Evolutionary conservation across 2,797 vertebrate species (phyloP), one percentile per base, ranked within the genome.

Genomic region (Lepilemur ruficaudatus): DNA sequence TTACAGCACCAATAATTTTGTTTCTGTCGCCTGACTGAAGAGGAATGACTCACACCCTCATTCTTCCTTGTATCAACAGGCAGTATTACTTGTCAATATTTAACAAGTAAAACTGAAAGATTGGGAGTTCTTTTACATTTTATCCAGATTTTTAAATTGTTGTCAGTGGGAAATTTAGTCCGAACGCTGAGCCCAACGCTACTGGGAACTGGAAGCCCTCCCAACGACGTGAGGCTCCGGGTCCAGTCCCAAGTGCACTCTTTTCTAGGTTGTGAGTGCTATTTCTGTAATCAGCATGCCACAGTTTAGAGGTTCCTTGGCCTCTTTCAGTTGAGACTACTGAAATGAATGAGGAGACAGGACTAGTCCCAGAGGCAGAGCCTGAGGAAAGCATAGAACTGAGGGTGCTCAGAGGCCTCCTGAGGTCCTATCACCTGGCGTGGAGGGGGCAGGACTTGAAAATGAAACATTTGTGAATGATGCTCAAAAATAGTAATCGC

Each of bases 381-480:
- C 14, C 30, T n/a, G 2, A 28, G 3, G 50, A 57, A 22, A 5
- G 17, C 9, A 8, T 35, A 6, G 61, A 59, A 38, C 0, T 12
- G 2, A 48, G 41, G 43, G 7, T 0, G 0, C 25, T 35, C 14
- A 23, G 38, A 38, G 35, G 10, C 7, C 13, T 6, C 43, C 4
- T n/a, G 32, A 48, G 57, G 75, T 18, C 12, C 15, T 12, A n/a
- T 23, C 14, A 17, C 15, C 7, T 9, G n/a, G n/a, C 5, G 46
- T 43, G 69, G 35, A 1, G 3, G 3, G 38, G 9, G 38, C 1
- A 3, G 38, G 28, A 48, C 55, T 14, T 35, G 59, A 55, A 43
- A 85, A 25, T 0, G 2, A 67, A 78, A 11, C 9, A 5, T 23
- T 32, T 59, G 18, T 35, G 28, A 84, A 28, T 7, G 15, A 52